These are phyloP conservation scores for Gymnothorax reevesii DNA, from an alignment of 2,797 vertebrate species.

Conservation along the genomic window DNA sequence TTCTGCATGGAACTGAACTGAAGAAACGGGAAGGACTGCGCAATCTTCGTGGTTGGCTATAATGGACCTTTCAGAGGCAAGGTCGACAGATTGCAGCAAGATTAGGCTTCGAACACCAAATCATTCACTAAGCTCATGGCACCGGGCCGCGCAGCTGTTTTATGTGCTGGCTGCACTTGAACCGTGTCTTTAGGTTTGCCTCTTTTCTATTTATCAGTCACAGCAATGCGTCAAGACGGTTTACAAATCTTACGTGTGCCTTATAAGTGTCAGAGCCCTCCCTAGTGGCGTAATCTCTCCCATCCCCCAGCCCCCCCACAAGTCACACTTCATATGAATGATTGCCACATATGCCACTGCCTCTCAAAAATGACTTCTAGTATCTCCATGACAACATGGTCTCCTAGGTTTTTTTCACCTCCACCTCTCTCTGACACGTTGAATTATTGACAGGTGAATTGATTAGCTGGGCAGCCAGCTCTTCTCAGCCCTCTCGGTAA, in stretches of 20 bases:
- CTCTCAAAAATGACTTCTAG: slow-evolving; percentile 5
- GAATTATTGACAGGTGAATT: slow-evolving; percentile 25
- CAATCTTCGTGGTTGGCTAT: background rate
- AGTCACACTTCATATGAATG: background rate
- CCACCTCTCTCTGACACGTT: background rate
- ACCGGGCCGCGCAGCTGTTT: background rate
- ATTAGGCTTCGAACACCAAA: background rate
- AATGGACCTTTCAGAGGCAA: background rate
- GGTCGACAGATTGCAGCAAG: background rate
- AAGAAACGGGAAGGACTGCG: background rate
- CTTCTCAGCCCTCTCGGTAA: background rate
- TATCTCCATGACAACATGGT: slow-evolving; percentile 30
- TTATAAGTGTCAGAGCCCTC: background rate
- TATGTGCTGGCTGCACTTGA: background rate
- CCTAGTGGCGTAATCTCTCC: no score
- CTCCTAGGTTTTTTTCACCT: background rate
- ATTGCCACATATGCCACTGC: background rate
- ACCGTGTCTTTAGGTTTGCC: background rate
- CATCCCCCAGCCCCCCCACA: background rate
- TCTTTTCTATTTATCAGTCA: background rate
- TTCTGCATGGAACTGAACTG: background rate
- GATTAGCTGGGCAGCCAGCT: slow-evolving; percentile 6
- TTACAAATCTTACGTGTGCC: background rate
- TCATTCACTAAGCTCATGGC: background rate
- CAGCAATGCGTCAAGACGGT: background rate